Evolutionary conservation across 2,888 invertebrate species (phyloP), one percentile per base, ranked within the genome.

Genomic region (Ariolimax columbianus): DNA sequence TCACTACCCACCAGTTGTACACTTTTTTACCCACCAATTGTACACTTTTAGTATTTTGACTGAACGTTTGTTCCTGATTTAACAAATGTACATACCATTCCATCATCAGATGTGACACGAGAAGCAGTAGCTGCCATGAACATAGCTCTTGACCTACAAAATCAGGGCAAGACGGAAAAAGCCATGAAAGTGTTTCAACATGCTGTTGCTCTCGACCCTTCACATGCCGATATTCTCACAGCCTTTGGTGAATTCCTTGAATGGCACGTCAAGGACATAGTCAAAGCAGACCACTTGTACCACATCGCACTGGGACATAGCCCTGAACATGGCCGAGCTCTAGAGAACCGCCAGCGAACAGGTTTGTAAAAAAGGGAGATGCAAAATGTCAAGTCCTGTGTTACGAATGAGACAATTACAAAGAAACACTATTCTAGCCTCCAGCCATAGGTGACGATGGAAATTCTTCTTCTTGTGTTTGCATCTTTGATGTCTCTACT

Each of bases 181-280:
- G 98, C 98, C 0, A 95, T 90, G 77, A 93, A 93, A 87, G 91
- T 95, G 17, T 94, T 94, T 84, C 92, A 98, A 94, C 98, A 99
- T 94, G 98, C 98, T 0, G 96, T 97, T 85, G 97, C 97, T 0
- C 95, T 99, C 68, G 97, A 98, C 26, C 99, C 99, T 0, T 96
- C 96, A 90, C 97, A 99, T 95, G 97, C 98, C 0, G 98, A 99
- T 91, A 96, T 99, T 77, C 95, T 99, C 17, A 97, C 97, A 88
- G 96, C 97, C 91, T 99, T 97, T 93, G 99, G 99, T 23, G 98
- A 98, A 94, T 98, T 98, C 93, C 94, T 98, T 85, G 98, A 99
- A 94, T 96, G 97, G 88, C 96, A 96, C 33, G 96, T 97, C 88
- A 96, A 97, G 55, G 97, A 99, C 94, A 95, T 98, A 30, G 96